Conservation (phyloP, 2,888 invertebrate species). For the Biston stratarius region DNA sequence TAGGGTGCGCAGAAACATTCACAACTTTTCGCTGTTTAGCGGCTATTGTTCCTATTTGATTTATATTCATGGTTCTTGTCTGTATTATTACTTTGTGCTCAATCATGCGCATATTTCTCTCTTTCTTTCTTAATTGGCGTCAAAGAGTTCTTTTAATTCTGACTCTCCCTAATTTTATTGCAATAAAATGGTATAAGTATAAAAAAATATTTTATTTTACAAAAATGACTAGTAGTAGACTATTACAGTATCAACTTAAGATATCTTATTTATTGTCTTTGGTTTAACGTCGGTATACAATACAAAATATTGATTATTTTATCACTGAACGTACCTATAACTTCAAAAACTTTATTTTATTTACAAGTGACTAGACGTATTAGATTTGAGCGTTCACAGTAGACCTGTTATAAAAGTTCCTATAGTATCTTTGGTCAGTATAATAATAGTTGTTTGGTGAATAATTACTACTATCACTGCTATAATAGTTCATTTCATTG, state of each 20-base stretch:
- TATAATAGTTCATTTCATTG: constrained; percentile 66
- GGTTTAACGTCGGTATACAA: constrained; percentile 46
- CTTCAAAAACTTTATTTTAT: background rate
- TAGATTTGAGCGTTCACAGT: constrained; percentile 78
- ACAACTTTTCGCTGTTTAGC: constrained; percentile 85
- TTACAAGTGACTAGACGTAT: constrained; percentile 52
- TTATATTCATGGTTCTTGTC: constrained; percentile 81
- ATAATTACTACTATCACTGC: constrained; percentile 61
- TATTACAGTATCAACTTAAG: constrained; percentile 62
- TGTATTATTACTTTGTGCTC: constrained; percentile 72
- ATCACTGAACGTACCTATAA: background rate
- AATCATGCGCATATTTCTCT: constrained; percentile 75
- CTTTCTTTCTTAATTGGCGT: constrained; percentile 58
- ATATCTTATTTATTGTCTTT: constrained; percentile 65
- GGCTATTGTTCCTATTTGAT: constrained; percentile 83
- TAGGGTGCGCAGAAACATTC: constrained; percentile 79
- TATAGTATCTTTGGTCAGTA: constrained; percentile 75
- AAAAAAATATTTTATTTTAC: constrained; percentile 48
- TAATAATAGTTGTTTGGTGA: constrained; percentile 69
- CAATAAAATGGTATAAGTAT: constrained; percentile 30
- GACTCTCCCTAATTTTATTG: background rate
- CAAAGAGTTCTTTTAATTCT: constrained; percentile 26
- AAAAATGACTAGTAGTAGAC: constrained; percentile 76
- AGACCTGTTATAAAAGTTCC: constrained; percentile 72
- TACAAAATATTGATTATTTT: constrained; percentile 8